A percentile compares a stretch with the other conserved stretches of the same genome.
These are phyloP conservation scores for Anaspis maculata DNA, from an alignment of 2,888 invertebrate genomes.

Conservation along the genomic window DNA sequence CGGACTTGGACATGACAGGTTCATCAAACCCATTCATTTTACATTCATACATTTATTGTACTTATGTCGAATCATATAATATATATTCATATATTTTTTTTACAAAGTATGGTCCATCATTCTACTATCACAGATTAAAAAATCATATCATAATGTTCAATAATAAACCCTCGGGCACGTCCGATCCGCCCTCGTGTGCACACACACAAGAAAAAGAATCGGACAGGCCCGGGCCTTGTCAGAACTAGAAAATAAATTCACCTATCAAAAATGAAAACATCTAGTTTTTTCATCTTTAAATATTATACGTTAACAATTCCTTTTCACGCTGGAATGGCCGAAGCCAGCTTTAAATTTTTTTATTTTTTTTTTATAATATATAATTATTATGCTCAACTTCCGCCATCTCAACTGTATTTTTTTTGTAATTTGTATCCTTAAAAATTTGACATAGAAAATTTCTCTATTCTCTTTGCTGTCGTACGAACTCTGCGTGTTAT, in stretches of 20 bases:
- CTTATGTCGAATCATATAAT: slow-evolving; percentile 30
- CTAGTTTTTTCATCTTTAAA: no score
- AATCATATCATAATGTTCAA: slow-evolving; percentile 20
- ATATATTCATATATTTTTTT: slow-evolving; percentile 32
- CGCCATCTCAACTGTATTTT: no score
- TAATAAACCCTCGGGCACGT: slow-evolving; percentile 1
- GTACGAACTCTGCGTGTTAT: no score
- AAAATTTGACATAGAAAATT: slow-evolving; percentile 28
- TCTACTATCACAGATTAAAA: slow-evolving; percentile 47
- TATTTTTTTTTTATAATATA: slow-evolving; percentile 9
- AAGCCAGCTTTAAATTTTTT: no score
- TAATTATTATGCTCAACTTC: no score
- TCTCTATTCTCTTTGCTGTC: slow-evolving; percentile 13
- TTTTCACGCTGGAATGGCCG: slow-evolving; percentile 18
- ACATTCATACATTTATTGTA: slow-evolving; percentile 42
- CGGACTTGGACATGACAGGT: no score
- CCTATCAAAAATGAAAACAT: no score
- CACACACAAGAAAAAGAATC: slow-evolving; percentile 13
- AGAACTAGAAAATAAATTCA: no score
- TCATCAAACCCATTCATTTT: slow-evolving; percentile 14
- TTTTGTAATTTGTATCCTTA: slow-evolving; percentile 19
- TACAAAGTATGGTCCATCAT: slow-evolving; percentile 43
- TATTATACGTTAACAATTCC: slow-evolving; percentile 33
- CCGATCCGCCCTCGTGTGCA: slow-evolving; percentile 2
- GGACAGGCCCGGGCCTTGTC: no score